These are phyloP conservation scores for Sander lucioperca DNA, from an alignment of 2,113 vertebrate species.

Conservation along the genomic window DNA sequence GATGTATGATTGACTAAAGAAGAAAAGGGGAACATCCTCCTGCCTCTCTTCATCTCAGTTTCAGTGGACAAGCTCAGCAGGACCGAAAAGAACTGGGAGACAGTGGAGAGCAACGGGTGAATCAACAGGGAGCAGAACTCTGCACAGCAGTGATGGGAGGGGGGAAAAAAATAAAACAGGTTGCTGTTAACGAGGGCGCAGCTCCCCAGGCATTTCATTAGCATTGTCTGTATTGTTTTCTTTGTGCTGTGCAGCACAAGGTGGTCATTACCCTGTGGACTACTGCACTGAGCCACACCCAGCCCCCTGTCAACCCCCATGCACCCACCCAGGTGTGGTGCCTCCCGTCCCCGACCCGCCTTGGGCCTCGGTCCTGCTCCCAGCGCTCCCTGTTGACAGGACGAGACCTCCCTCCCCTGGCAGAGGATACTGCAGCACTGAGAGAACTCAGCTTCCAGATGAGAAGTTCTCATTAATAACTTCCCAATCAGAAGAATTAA, in stretches of 20 bases:
- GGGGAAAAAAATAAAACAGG: slow-evolving; percentile 1
- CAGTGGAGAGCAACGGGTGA: slow-evolving; percentile 21
- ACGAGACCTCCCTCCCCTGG: slow-evolving; percentile 49
- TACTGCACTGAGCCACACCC: slow-evolving; percentile 32
- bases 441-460: slow-evolving; percentile 88
- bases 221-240: slow-evolving; percentile 62
- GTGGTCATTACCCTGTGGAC: slow-evolving; percentile 54
- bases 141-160: neutral
- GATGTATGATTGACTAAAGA: slow-evolving; percentile 36
- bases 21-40: slow-evolving; percentile 32
- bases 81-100: neutral
- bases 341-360: slow-evolving; percentile 6
- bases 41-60: slow-evolving; percentile 44
- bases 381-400: slow-evolving; percentile 59
- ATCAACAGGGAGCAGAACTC: slow-evolving; percentile 44
- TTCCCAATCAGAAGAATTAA: slow-evolving; percentile 74
- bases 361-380: slow-evolving; percentile 44
- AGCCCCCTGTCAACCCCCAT: slow-evolving; percentile 1
- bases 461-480: slow-evolving; percentile 73
- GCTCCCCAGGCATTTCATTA: slow-evolving; percentile 63
- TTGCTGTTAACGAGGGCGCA: slow-evolving; percentile 16
- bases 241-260: slow-evolving; percentile 53
- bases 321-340: slow-evolving; percentile 2
- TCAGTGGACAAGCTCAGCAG: slow-evolving; percentile 43
- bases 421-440: slow-evolving; percentile 75